phyloP scores from a whole-genome alignment of 2,797 vertebrate genomes.

The Leuciscus waleckii region DNA sequence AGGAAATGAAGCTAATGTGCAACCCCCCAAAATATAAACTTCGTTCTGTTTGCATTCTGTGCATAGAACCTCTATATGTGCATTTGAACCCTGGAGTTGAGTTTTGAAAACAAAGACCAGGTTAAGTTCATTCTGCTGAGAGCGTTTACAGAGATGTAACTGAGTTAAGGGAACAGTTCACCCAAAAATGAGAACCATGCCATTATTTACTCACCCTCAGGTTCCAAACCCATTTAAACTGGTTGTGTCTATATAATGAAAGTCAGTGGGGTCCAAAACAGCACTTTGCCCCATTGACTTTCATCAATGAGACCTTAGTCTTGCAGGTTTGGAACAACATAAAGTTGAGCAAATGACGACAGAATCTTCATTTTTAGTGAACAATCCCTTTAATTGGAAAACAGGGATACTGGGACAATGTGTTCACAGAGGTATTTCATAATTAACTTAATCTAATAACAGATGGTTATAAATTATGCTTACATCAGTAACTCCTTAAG shows the following conservation, averaged over 20 bases:
- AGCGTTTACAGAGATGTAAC: constrained; percentile 10
- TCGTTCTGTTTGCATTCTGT: constrained; percentile 35
- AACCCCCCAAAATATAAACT: constrained; percentile 38
- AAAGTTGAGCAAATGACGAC: not conserved
- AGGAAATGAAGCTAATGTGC: constrained; percentile 53
- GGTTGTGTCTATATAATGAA: not conserved
- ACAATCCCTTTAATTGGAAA: constrained; percentile 11
- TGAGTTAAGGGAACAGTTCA: not conserved
- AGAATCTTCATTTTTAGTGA: not conserved
- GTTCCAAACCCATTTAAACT: not conserved
- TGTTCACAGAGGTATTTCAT: constrained; percentile 46
- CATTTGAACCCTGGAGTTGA: constrained; percentile 28
- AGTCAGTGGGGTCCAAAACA: not conserved
- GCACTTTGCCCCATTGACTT: not conserved
- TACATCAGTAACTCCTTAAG: constrained; percentile 39
- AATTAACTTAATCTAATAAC: constrained; percentile 19
- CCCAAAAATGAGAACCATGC: not conserved
- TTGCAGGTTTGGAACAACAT: constrained; percentile 1
- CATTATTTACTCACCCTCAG: not conserved
- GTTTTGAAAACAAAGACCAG: constrained; percentile 13
- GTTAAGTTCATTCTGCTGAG: constrained; percentile 16
- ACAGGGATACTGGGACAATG: constrained; percentile 19
- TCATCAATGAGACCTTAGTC: not conserved
- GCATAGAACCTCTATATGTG: constrained; percentile 48
- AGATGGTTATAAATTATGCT: constrained; percentile 29